Evolutionary conservation across 1,140 invertebrate genomes (phyloP), one percentile per base, ranked within the genome.

Genomic region (Holcopasites calliopsidis): DNA sequence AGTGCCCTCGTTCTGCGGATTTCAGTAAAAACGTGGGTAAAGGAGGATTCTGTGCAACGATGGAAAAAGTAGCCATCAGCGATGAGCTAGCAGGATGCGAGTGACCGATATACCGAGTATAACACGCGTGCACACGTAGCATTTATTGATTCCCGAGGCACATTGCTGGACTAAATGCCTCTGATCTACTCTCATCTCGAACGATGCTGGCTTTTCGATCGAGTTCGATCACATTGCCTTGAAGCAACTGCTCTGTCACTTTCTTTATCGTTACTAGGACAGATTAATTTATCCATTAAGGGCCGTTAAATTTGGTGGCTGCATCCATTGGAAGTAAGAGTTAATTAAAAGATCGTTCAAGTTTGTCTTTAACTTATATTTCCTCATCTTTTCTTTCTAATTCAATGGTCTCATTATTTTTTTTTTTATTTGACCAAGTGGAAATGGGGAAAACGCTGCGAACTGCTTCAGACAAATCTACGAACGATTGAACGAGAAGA

Each of bases 131-230:
- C 79, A 84, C 77, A 73, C 61, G 6, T 77, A n/a, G n/a, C 60
- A 75, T 82, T 86, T 88, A 88, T 88, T 88, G 86, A 88, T 88
- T 88, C 86, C 82, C 76, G 75, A 83, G 80, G 83, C 78, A n/a
- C 79, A 62, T 66, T n/a, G 72, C 69, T 84, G 83, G 83, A 87
- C 83, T 70, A 82, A 83, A 85, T 47, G 83, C 54, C 74, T 74
- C 70, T 62, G 58, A 65, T 79, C 71, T 60, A 58, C 64, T 76
- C 76, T 84, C 80, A 47, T 83, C 57, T 49, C 71, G 35, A 61
- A 75, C 84, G 65, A 77, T 60, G 58, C 85, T 86, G 85, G 83
- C 80, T 84, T 44, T 68, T 84, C 77, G 73, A 84, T 79, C 83
- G 79, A 82, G 80, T 83, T 89, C 86, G 87, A 89, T 88, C 87